Evolutionary conservation across 2,888 invertebrate genomes (phyloP), one percentile per base, ranked within the genome.

Genomic region (Caenorhabditis imperialis): DNA sequence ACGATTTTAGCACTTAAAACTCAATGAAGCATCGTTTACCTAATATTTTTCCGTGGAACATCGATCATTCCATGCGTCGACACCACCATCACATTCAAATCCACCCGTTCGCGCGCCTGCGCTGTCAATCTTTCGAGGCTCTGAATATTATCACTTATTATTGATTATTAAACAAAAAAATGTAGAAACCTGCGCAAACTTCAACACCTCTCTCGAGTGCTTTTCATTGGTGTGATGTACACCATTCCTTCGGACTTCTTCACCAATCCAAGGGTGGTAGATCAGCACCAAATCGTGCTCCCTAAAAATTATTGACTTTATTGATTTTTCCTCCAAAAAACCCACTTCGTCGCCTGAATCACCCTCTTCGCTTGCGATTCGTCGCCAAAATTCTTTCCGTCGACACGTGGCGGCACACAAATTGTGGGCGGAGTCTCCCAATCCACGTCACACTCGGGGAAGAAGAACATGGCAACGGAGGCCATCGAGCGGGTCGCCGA

Each of bases 21-120:
- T n/a, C n/a, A n/a, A n/a, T n/a, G n/a, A n/a, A n/a, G n/a, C n/a
- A n/a, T n/a, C n/a, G n/a, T n/a, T n/a, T 25, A 81, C 81, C 82
- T 63, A 25, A 77, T 65, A 69, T 82, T 75, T 12, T 57, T 37
- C 33, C 63, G 47, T 10, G 70, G 76, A n/a, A 81, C 81, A 48
- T 80, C 77, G 8, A 79, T 69, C 27, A 72, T 60, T 40, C 81
- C 81, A 44, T 81, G 83, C 8, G 79, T 73, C 18, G 81, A 81
- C 8, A 81, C 75, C n/a, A 83, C 77, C 16, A 83, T 73, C 7
- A 83, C 57, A 57, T 81, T 81, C 25, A 83, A 55, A 72, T 83
- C 83, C 16, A 81, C 71, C 37, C 83, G 44, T 47, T 79, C 79
- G 5, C 79, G 50, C 3, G 76, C 81, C 55, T 77, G 73, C 7